These are phyloP conservation scores for Sminthurides bifidus DNA, from an alignment of 1,140 invertebrate genomes.

Conservation along the genomic window DNA sequence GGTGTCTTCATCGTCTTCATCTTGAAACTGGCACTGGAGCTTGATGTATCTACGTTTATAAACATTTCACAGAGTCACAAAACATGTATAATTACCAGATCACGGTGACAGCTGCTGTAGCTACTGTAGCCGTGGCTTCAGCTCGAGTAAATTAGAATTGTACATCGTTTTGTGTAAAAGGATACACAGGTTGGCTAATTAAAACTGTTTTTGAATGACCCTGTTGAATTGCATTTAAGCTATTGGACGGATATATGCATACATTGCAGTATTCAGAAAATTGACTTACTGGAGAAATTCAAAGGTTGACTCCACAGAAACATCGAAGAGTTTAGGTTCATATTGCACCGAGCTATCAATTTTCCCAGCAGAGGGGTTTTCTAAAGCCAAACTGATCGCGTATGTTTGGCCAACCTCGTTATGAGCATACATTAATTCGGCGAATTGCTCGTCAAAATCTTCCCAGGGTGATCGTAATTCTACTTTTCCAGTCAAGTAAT, in stretches of 20 bases:
- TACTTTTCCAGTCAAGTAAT: slow-evolving; percentile 6
- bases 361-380: slow-evolving; percentile 17
- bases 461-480: slow-evolving; percentile 26
- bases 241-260: not conserved
- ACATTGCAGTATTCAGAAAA: not conserved
- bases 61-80: no score
- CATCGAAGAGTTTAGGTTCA: slow-evolving; percentile 15
- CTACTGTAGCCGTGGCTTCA: no score
- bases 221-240: not conserved
- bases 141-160: no score
- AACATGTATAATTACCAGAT: no score
- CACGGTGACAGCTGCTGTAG: no score
- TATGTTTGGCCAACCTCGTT: slow-evolving; percentile 14
- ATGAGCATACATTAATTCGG: slow-evolving; percentile 18
- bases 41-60: no score
- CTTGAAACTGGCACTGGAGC: no score
- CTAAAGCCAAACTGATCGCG: slow-evolving; percentile 15
- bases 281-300: slow-evolving; percentile 16
- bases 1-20: no score
- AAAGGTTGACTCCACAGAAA: slow-evolving; percentile 21
- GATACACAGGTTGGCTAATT: no score
- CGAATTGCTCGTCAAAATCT: slow-evolving; percentile 21
- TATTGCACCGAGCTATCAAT: slow-evolving; percentile 12
- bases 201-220: no score
- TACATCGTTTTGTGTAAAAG: no score